phyloP scores from a whole-genome alignment of 2,113 vertebrate genomes.

The Vimba vimba region DNA sequence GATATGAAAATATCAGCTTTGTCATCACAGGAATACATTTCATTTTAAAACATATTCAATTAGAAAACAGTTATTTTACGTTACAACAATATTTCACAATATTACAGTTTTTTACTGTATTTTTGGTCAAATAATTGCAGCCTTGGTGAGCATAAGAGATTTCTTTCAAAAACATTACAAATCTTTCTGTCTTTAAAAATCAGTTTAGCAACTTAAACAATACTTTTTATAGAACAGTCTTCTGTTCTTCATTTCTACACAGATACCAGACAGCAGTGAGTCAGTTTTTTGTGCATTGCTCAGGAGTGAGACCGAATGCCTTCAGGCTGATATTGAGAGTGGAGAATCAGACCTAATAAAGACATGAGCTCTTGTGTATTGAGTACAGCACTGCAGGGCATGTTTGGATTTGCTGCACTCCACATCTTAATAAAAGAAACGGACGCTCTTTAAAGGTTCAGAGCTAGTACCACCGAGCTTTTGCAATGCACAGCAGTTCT shows the following conservation, averaged over 20 bases:
- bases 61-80: not conserved
- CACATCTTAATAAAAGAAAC: slow-evolving; percentile 34
- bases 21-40: not conserved
- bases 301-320: slow-evolving; percentile 3
- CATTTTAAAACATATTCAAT: not conserved
- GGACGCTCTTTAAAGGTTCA: slow-evolving; percentile 10
- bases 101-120: not conserved
- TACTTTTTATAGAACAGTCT: not conserved
- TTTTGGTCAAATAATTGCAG: not conserved
- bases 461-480: not conserved
- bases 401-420: slow-evolving; percentile 34
- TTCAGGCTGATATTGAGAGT: slow-evolving; percentile 29
- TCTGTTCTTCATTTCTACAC: not conserved
- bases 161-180: not conserved
- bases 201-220: not conserved
- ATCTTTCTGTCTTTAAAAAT: not conserved
- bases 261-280: not conserved
- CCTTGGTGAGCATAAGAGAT: not conserved
- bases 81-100: not conserved
- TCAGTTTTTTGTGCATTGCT: slow-evolving; percentile 16
- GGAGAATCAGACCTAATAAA: slow-evolving; percentile 49
- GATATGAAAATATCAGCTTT: not conserved
- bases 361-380: slow-evolving; percentile 37
- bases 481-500: not conserved
- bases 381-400: slow-evolving; percentile 5